phyloP scores from a whole-genome alignment of 64 coral and sea anemone genomes.

The Cladopsammia gracilis region DNA sequence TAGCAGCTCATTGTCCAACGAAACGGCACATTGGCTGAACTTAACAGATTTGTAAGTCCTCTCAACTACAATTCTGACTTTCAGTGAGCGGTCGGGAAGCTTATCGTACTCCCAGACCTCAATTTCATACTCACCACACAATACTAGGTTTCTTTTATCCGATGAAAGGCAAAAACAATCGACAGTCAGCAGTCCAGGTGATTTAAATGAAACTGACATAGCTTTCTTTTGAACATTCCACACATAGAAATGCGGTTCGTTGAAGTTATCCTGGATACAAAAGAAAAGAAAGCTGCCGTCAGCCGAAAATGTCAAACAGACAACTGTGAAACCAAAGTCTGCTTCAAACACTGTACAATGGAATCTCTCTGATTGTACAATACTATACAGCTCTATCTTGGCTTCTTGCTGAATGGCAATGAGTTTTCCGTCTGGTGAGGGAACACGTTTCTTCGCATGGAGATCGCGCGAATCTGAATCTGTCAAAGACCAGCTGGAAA shows the following conservation, averaged over 20 bases:
- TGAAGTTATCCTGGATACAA: not conserved
- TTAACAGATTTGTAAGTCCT: not conserved
- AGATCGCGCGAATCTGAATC: not conserved
- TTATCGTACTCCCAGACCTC: constrained; percentile 6
- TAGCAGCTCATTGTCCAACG: no score
- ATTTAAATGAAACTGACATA: not conserved
- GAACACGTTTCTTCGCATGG: not conserved
- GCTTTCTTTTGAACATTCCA: not conserved
- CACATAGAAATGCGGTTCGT: not conserved
- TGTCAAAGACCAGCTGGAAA: not conserved
- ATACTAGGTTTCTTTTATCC: not conserved
- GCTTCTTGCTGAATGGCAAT: not conserved
- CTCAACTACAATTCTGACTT: not conserved
- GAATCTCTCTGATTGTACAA: not conserved
- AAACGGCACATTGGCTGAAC: constrained; percentile 40
- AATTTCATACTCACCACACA: constrained; percentile 6
- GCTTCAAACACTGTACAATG: not conserved
- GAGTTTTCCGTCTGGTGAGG: not conserved
- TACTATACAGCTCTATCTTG: not conserved
- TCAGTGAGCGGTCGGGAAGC: not conserved
- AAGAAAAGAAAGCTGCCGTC: not conserved
- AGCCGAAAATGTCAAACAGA: not conserved
- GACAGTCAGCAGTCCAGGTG: not conserved
- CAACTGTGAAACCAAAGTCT: not conserved
- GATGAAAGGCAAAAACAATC: constrained; percentile 8